These are phyloP conservation scores for Ormyrus rosae DNA, from an alignment of 2,888 invertebrate genomes.

Conservation along the genomic window DNA sequence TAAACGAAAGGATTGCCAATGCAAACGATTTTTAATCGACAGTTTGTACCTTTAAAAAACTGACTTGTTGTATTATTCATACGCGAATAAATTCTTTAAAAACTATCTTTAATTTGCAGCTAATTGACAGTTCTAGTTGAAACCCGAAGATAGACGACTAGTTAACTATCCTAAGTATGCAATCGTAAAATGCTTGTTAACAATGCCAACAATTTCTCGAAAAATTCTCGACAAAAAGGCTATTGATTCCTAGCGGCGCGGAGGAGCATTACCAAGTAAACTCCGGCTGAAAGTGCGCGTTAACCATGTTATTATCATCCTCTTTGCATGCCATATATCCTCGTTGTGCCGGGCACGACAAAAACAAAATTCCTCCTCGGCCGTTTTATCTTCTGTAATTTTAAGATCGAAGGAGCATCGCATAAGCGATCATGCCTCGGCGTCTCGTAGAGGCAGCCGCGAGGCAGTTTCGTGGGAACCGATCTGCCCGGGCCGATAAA, in stretches of 20 bases:
- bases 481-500: neutral
- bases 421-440: neutral
- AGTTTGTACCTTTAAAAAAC: too few relatives aligned
- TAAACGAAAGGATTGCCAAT: too few relatives aligned
- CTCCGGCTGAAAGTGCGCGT: conserved; percentile 2
- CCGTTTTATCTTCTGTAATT: conserved; percentile 46
- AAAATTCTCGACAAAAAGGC: conserved; percentile 12
- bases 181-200: too few relatives aligned
- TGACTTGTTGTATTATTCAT: too few relatives aligned
- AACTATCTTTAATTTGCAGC: too few relatives aligned
- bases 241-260: conserved; percentile 13
- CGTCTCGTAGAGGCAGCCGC: neutral
- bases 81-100: too few relatives aligned
- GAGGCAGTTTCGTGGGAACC: conserved; percentile 51
- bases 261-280: neutral
- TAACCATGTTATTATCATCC: conserved; percentile 47
- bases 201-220: neutral
- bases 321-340: conserved; percentile 28
- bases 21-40: too few relatives aligned
- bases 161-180: too few relatives aligned
- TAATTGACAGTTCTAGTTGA: too few relatives aligned
- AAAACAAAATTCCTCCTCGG: conserved; percentile 51
- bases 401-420: conserved; percentile 40
- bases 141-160: too few relatives aligned
- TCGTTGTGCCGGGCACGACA: conserved; percentile 13